A percentile compares a stretch with the other conserved stretches of the same genome.
Evolutionary conservation across 2,113 vertebrate species (phyloP).

Genomic region (Pollimyrus isidori): DNA sequence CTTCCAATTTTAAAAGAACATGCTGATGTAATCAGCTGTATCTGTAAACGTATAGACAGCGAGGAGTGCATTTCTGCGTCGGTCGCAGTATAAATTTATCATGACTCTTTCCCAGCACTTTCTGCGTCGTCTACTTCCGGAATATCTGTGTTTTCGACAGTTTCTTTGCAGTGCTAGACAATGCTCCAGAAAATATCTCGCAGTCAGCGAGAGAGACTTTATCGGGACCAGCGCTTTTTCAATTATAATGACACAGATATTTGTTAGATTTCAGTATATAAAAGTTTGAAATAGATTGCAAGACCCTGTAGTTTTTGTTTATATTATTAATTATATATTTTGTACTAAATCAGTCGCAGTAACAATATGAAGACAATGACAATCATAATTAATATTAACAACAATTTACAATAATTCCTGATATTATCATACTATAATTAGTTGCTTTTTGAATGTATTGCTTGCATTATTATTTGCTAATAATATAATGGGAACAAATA

Average conservation of each 20-base stretch:
- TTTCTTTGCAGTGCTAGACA: background rate
- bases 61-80: conserved; percentile 21
- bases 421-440: background rate
- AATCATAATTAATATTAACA: background rate
- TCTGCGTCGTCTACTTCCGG: background rate
- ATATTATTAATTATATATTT: background rate
- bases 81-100: conserved; percentile 27
- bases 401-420: background rate
- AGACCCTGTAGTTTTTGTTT: background rate
- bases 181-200: background rate
- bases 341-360: background rate
- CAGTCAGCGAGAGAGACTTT: background rate
- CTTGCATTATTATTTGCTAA: background rate
- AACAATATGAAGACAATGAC: background rate
- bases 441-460: background rate
- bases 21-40: conserved; percentile 36
- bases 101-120: conserved; percentile 20
- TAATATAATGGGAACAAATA: background rate
- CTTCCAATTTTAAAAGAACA: conserved; percentile 46
- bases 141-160: background rate
- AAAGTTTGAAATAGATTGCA: background rate
- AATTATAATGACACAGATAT: background rate
- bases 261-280: background rate
- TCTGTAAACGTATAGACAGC: conserved; percentile 28
- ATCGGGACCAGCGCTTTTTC: background rate